These are phyloP conservation scores for Shargacucullia verbasci DNA, from an alignment of 2,888 invertebrate species.

Conservation along the genomic window DNA sequence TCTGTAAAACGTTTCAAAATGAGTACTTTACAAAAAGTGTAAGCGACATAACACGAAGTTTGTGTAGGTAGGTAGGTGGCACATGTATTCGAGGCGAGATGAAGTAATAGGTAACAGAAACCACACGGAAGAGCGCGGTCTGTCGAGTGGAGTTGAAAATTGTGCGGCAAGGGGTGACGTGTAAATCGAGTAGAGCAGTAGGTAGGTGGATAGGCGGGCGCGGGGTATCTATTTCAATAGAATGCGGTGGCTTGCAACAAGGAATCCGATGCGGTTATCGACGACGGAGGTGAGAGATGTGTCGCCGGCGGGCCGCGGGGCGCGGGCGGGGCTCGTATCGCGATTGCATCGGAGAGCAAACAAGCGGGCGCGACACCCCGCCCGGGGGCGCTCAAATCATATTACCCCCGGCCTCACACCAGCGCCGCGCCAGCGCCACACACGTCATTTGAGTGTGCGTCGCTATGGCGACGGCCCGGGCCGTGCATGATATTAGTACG, in stretches of 20 bases:
- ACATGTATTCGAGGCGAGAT: conserved; percentile 39
- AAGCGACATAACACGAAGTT: conserved; percentile 11
- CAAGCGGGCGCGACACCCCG: conserved; percentile 85
- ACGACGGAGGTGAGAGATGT: conserved; percentile 86
- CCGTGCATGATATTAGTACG: conserved; percentile 88
- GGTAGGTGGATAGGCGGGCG: conserved; percentile 77
- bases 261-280: conserved; percentile 88
- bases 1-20: conserved; percentile 51
- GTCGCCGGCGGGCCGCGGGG: conserved; percentile 70
- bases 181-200: conserved; percentile 76
- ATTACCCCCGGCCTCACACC: conserved; percentile 87
- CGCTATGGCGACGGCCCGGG: conserved; percentile 91
- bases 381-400: conserved; percentile 86
- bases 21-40: conserved; percentile 24
- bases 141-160: conserved; percentile 69
- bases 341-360: conserved; percentile 89
- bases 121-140: conserved; percentile 62
- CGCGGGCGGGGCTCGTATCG: conserved; percentile 79
- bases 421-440: conserved; percentile 81
- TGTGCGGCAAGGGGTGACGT: conserved; percentile 72
- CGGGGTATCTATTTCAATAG: conserved; percentile 85
- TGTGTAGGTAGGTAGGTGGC: conserved; percentile 15
- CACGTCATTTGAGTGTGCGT: conserved; percentile 92
- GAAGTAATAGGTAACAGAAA: conserved; percentile 60
- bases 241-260: conserved; percentile 86